phyloP scores from a whole-genome alignment of 2,113 vertebrate species.

The Sorex araneus region DNA sequence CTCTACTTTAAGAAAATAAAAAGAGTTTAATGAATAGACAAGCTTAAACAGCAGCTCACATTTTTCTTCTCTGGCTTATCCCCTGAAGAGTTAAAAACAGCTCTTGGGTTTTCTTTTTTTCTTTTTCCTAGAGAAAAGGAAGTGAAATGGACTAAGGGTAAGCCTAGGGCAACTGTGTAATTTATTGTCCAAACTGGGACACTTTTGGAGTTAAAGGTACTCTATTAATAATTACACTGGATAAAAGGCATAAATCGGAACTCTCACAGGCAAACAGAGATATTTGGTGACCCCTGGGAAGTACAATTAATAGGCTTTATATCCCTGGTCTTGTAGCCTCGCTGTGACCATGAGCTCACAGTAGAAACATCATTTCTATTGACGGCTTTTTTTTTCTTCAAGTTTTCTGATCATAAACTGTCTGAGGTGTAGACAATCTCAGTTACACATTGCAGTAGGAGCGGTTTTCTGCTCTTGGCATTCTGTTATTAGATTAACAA shows the following conservation, averaged over 20 bases:
- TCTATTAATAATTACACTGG: conserved; percentile 82
- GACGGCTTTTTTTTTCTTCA: conserved; percentile 56
- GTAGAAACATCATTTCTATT: conserved; percentile 76
- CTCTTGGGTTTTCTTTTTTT: neutral
- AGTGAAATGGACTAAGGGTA: conserved; percentile 38
- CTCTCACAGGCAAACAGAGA: conserved; percentile 63
- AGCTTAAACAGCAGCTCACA: conserved; percentile 38
- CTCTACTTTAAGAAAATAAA: conserved; percentile 58
- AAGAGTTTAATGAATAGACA: conserved; percentile 52
- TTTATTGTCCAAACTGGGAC: conserved; percentile 80
- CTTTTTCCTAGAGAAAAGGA: conserved; percentile 4
- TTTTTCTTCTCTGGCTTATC: conserved; percentile 1
- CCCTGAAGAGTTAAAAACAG: conserved; percentile 74
- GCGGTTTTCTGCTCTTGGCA: conserved; percentile 67
- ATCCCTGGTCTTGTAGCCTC: conserved; percentile 71
- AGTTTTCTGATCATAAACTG: conserved; percentile 76
- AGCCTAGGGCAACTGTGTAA: conserved; percentile 68
- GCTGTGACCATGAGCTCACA: conserved; percentile 72
- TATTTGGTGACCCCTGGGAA: conserved; percentile 78
- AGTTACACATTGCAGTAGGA: conserved; percentile 67
- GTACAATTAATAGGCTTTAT: conserved; percentile 81
- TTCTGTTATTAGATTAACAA: conserved; percentile 81
- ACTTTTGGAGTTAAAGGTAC: conserved; percentile 69
- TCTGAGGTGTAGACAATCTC: conserved; percentile 73
- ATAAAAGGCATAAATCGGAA: conserved; percentile 76